Percentiles rank a stretch among this genome's conserved stretches.
Conservation (phyloP, 2,113 vertebrate species). For the Macrotus californicus region DNA sequence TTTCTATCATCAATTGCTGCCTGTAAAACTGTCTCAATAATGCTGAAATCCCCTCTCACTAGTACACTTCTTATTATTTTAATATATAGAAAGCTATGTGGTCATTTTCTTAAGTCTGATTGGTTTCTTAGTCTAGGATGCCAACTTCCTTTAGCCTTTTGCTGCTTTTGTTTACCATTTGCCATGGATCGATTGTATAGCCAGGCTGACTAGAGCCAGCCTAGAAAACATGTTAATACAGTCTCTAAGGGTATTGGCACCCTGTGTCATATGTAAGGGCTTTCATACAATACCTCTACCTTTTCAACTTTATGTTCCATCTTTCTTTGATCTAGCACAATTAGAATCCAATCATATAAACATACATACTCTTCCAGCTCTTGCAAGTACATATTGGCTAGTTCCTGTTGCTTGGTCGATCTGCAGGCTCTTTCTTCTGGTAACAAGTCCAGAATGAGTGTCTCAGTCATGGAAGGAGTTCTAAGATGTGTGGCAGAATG, state of each 20-base stretch:
- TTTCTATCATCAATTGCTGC: background rate
- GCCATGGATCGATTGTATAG: background rate
- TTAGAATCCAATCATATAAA: background rate
- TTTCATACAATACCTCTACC: background rate
- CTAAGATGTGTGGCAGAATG: background rate
- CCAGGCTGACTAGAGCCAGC: background rate
- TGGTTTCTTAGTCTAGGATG: background rate
- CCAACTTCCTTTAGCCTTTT: background rate
- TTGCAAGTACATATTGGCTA: background rate
- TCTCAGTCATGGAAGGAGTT: background rate
- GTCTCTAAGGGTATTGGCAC: background rate
- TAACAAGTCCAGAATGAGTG: background rate
- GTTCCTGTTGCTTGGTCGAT: background rate
- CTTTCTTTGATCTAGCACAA: background rate
- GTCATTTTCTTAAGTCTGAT: background rate
- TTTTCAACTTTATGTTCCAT: background rate
- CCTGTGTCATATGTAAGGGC: background rate
- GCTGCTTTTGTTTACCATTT: background rate
- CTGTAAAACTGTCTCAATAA: background rate
- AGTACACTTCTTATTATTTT: background rate
- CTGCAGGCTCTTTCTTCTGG: background rate
- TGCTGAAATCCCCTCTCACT: background rate
- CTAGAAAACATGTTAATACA: background rate
- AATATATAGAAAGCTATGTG: background rate
- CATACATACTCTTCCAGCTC: background rate